Percentiles rank a stretch among this genome's conserved stretches.
Evolutionary conservation across 2,888 invertebrate genomes (phyloP).

Genomic region (Spodoptera exigua): DNA sequence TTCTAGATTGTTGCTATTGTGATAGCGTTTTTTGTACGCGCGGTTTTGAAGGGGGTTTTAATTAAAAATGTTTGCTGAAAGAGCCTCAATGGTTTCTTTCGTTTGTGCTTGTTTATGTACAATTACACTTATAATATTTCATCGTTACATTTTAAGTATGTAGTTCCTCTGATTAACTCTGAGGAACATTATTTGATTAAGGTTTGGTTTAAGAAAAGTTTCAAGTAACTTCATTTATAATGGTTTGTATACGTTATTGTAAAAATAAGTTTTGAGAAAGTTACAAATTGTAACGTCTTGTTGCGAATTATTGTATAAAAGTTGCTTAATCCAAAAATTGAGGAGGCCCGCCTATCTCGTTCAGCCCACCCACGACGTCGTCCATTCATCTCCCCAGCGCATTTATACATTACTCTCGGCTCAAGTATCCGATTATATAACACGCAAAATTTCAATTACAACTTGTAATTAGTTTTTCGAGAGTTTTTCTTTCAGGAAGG

Average conservation of each 20-base stretch:
- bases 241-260: conserved; percentile 43
- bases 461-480: conserved; percentile 90
- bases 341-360: conserved; percentile 76
- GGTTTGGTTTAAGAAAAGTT: conserved; percentile 7
- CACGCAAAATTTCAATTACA: conserved; percentile 90
- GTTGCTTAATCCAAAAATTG: conserved; percentile 80
- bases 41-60: conserved; percentile 83
- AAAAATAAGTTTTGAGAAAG: conserved; percentile 60
- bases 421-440: conserved; percentile 90
- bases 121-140: conserved; percentile 15
- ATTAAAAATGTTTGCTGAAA: conserved; percentile 85
- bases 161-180: neutral
- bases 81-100: conserved; percentile 71
- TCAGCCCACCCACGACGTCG: conserved; percentile 73
- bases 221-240: conserved; percentile 42
- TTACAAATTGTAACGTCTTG: conserved; percentile 69
- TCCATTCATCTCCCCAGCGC: conserved; percentile 86
- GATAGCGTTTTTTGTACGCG: conserved; percentile 82
- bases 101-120: conserved; percentile 53
- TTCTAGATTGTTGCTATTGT: conserved; percentile 89
- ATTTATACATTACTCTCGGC: conserved; percentile 89
- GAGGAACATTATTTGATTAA: neutral
- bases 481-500: conserved; percentile 89
- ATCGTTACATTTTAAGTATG: conserved; percentile 21
- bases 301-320: conserved; percentile 78